Conservation (phyloP, 2,113 vertebrate genomes). For the Calypte anna region DNA sequence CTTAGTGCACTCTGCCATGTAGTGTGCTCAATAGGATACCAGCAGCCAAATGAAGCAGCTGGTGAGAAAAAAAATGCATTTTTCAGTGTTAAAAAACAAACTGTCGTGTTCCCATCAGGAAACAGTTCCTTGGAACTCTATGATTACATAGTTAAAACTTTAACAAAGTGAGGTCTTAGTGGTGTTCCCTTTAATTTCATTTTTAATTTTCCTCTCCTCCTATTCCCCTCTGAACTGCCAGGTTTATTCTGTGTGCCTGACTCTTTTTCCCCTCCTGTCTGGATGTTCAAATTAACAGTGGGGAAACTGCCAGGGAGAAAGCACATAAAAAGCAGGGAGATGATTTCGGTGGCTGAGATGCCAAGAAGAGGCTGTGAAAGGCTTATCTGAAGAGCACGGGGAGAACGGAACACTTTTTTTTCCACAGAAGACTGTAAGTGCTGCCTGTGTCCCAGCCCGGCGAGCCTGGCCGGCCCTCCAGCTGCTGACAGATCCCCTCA, state of each 20-base stretch:
- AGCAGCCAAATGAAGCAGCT: neutral
- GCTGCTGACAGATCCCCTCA: neutral
- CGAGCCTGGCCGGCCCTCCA: neutral
- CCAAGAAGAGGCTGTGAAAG: neutral
- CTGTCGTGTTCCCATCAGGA: neutral
- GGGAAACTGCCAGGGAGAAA: fast-evolving
- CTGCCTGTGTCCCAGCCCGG: neutral
- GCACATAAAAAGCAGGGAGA: fast-evolving
- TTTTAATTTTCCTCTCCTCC: neutral
- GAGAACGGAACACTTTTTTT: neutral
- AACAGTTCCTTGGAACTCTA: neutral
- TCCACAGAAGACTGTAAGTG: neutral
- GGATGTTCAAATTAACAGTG: neutral
- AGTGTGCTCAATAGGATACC: neutral
- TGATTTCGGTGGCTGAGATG: fast-evolving
- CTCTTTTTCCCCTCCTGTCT: neutral
- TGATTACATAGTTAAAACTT: neutral
- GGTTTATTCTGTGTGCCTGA: neutral
- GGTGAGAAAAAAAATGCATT: neutral
- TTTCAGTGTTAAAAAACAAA: neutral
- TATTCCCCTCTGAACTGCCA: neutral
- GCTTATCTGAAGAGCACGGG: neutral
- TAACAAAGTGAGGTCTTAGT: neutral
- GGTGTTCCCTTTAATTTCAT: neutral
- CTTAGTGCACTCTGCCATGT: neutral